Conservation (phyloP, 2,888 invertebrate species). For the Lutraria lutraria region DNA sequence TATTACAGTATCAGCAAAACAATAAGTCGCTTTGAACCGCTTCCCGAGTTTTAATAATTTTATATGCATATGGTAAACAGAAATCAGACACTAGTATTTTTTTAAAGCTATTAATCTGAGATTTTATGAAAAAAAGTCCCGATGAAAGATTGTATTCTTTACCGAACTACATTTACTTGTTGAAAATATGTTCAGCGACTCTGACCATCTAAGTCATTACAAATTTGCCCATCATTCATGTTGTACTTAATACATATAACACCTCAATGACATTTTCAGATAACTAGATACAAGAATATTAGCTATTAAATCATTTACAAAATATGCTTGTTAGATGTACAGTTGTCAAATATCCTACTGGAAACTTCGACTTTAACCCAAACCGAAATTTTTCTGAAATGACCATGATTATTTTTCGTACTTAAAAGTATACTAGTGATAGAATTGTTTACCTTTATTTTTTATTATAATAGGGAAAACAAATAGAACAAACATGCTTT, state of each 20-base stretch:
- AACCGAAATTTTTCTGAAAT: background rate
- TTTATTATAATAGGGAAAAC: background rate
- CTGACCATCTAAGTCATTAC: background rate
- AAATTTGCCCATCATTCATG: background rate
- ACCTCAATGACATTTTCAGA: background rate
- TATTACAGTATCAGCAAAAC: no score
- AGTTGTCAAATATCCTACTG: background rate
- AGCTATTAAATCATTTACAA: background rate
- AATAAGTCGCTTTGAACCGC: no score
- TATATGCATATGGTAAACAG: no score
- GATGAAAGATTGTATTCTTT: background rate
- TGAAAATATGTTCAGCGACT: background rate
- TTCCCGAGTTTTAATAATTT: no score
- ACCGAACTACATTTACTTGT: background rate
- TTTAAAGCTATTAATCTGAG: no score
- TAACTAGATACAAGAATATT: background rate
- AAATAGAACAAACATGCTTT: background rate
- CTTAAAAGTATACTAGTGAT: background rate
- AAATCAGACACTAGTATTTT: no score
- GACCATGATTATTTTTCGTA: background rate
- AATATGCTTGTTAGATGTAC: background rate
- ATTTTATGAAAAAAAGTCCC: background rate
- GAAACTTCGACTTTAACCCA: background rate
- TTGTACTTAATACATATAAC: background rate
- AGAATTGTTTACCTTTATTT: no score